phyloP scores from a whole-genome alignment of 2,888 invertebrate species.

The Acleris holmiana region DNA sequence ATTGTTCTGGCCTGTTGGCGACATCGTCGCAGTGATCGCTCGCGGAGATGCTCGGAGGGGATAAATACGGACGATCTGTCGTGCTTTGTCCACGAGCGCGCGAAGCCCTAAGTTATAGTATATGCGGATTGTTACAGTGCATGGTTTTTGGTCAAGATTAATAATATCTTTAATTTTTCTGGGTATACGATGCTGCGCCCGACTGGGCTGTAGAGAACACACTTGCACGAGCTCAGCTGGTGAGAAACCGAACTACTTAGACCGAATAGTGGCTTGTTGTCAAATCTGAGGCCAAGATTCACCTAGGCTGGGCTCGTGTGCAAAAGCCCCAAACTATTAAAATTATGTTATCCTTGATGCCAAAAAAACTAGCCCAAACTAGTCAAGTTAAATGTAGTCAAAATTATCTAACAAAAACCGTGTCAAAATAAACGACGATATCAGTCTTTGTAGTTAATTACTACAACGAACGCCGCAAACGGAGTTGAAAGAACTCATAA shows the following conservation, averaged over 20 bases:
- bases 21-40: constrained; percentile 52
- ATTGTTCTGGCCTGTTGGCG: constrained; percentile 16
- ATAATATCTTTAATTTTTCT: not conserved
- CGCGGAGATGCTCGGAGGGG: constrained; percentile 43
- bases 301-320: too few relatives aligned
- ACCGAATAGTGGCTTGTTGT: too few relatives aligned
- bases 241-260: too few relatives aligned
- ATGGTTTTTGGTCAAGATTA: constrained; percentile 15
- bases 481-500: constrained; percentile 35
- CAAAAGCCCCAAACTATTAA: too few relatives aligned
- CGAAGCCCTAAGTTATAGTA: constrained; percentile 53
- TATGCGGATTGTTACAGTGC: constrained; percentile 45
- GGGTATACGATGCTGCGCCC: too few relatives aligned
- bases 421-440: not conserved
- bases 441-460: constrained; percentile 13
- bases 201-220: too few relatives aligned
- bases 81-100: constrained; percentile 55
- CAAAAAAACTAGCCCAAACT: too few relatives aligned
- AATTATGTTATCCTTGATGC: too few relatives aligned
- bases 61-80: constrained; percentile 74
- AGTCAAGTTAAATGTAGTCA: too few relatives aligned
- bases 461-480: constrained; percentile 10
- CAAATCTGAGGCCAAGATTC: too few relatives aligned
- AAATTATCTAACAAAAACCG: too few relatives aligned
- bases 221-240: too few relatives aligned